Evolutionary conservation across 2,797 vertebrate genomes (phyloP).

Genomic region (Ara ararauna): DNA sequence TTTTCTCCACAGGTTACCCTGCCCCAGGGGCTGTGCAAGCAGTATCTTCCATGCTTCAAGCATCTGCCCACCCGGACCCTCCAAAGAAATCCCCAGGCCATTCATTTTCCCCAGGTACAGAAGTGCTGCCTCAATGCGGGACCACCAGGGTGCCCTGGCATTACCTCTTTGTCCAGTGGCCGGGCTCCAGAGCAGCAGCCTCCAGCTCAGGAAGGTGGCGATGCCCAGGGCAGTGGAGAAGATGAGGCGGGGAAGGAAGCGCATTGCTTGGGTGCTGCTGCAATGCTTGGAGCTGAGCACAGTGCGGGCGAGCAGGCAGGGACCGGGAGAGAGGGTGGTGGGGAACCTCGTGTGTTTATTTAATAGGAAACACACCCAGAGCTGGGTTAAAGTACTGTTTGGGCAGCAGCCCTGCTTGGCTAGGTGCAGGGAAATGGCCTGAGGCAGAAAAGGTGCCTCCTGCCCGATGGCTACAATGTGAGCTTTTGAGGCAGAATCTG

Average conservation of each 20-base stretch:
- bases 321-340: neutral
- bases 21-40: fast-evolving
- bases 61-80: neutral
- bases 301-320: fast-evolving
- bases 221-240: neutral
- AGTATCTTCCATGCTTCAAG: fast-evolving
- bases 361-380: neutral
- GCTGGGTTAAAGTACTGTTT: conserved; percentile 69
- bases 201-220: neutral
- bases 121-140: fast-evolving
- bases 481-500: neutral
- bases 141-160: fast-evolving
- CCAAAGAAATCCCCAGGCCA: fast-evolving
- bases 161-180: neutral
- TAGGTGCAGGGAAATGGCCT: neutral
- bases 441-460: neutral
- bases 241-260: conserved; percentile 3
- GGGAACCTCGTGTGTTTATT: conserved; percentile 45
- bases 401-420: neutral
- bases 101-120: fast-evolving
- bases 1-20: fast-evolving
- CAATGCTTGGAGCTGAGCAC: fast-evolving
- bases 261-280: neutral
- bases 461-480: fast-evolving
- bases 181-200: neutral